These are phyloP conservation scores for Microcebus griseorufus DNA, from an alignment of 2,113 vertebrate species.

Conservation along the genomic window DNA sequence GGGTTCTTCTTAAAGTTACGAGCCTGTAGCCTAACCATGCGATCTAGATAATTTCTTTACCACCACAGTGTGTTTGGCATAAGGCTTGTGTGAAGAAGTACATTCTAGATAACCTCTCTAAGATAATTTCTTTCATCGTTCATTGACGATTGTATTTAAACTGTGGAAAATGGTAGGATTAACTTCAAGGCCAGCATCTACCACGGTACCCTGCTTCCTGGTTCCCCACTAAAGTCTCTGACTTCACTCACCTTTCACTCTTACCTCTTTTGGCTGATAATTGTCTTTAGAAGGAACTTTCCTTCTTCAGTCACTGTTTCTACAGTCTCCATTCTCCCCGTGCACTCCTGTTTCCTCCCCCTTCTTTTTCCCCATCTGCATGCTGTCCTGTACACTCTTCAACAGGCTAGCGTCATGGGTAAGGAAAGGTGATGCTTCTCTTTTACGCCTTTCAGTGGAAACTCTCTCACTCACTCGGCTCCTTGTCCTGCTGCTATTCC, in stretches of 20 bases:
- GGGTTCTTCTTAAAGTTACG: neutral
- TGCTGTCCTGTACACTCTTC: accelerated
- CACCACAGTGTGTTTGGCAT: neutral
- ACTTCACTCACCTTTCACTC: neutral
- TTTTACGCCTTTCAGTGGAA: neutral
- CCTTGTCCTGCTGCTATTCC: neutral
- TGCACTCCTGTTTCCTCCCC: neutral
- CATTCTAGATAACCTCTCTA: neutral
- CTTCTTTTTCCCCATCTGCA: accelerated
- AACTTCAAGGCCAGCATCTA: neutral
- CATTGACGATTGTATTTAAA: neutral
- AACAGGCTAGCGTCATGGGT: neutral
- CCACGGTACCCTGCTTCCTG: neutral
- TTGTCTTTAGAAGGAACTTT: neutral
- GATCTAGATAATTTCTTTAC: neutral
- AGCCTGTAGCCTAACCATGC: neutral
- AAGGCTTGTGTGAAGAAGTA: neutral
- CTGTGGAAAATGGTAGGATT: neutral
- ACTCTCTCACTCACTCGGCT: neutral
- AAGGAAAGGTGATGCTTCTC: neutral
- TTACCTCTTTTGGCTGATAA: neutral
- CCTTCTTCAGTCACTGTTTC: neutral
- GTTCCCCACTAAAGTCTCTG: neutral
- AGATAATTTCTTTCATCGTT: neutral
- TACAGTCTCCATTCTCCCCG: accelerated